phyloP scores from a whole-genome alignment of 2,888 invertebrate genomes.

The Diogma glabrata region DNA sequence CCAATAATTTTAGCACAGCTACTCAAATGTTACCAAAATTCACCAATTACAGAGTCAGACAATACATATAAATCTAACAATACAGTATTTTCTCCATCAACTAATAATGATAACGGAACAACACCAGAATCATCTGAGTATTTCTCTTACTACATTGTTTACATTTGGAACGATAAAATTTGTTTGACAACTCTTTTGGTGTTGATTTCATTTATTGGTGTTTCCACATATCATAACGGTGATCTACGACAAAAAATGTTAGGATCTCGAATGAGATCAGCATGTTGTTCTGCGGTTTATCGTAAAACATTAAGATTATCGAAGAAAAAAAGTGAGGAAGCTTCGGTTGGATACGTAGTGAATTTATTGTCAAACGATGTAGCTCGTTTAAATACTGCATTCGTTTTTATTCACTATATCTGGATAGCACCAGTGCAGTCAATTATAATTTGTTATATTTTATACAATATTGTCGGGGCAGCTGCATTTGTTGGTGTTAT shows the following conservation, averaged over 20 bases:
- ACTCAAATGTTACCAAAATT: constrained; percentile 32
- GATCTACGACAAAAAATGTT: constrained; percentile 33
- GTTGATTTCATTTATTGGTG: constrained; percentile 26
- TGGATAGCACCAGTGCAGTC: constrained; percentile 72
- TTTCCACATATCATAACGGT: constrained; percentile 35
- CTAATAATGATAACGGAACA: no score
- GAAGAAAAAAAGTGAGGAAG: constrained; percentile 54
- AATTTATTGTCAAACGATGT: constrained; percentile 92
- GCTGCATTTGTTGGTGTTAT: constrained; percentile 67
- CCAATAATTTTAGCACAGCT: constrained; percentile 35
- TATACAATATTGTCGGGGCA: constrained; percentile 62
- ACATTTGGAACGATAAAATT: constrained; percentile 32
- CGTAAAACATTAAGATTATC: constrained; percentile 59
- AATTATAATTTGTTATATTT: constrained; percentile 55
- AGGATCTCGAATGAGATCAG: constrained; percentile 54
- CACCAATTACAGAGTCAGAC: no score
- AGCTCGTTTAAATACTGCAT: constrained; percentile 76
- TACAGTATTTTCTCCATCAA: no score
- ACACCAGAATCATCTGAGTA: no score
- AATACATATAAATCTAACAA: no score
- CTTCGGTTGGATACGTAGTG: constrained; percentile 79
- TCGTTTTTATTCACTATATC: constrained; percentile 73
- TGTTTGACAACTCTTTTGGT: constrained; percentile 32
- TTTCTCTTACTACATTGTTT: no score
- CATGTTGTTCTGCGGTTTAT: constrained; percentile 54